Conservation (phyloP, 2,113 vertebrate species). For the Eubucco bourcierii region DNA sequence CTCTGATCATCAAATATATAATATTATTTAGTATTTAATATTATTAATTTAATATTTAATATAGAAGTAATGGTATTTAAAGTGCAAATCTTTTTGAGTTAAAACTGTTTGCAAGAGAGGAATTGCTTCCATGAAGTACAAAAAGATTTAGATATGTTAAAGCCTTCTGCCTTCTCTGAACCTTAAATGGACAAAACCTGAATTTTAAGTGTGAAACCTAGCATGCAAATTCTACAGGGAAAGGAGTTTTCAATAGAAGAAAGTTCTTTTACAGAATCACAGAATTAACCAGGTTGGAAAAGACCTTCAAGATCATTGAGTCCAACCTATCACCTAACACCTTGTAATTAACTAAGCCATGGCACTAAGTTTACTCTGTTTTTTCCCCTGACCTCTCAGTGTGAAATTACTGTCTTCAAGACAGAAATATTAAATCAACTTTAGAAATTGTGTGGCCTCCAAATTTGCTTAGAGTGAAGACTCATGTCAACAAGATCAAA, state of each 20-base stretch:
- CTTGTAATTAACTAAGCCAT: too few relatives aligned
- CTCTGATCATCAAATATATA: too few relatives aligned
- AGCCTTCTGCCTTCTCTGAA: background rate
- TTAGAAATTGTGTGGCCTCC: background rate
- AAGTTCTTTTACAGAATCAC: background rate
- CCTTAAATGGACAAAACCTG: background rate
- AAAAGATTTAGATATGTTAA: background rate
- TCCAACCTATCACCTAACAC: too few relatives aligned
- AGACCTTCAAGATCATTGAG: too few relatives aligned
- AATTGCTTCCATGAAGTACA: background rate
- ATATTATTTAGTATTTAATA: too few relatives aligned
- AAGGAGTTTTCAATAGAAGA: background rate
- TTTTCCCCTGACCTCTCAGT: background rate
- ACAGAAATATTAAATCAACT: background rate
- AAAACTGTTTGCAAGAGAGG: background rate
- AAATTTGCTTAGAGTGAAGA: background rate
- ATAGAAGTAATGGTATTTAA: background rate
- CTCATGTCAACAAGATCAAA: background rate
- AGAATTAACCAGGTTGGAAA: too few relatives aligned
- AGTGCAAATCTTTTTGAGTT: background rate
- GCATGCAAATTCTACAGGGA: background rate
- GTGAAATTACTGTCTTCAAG: background rate
- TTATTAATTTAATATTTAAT: too few relatives aligned
- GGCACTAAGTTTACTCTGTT: background rate
- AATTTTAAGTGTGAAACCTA: background rate